These are phyloP conservation scores for Autographa pulchrina DNA, from an alignment of 2,888 invertebrate species.

Conservation along the genomic window DNA sequence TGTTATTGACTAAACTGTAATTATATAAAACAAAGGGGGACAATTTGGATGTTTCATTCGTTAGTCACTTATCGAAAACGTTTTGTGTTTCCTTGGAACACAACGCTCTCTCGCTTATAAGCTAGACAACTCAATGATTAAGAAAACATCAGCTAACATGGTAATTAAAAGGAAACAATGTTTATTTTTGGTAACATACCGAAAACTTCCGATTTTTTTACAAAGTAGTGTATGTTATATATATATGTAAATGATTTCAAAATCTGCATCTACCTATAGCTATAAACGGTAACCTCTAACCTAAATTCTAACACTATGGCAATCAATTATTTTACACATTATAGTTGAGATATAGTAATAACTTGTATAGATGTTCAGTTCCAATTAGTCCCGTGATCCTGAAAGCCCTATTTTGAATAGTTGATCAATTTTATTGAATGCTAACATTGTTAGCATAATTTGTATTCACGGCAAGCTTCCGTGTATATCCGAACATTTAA, in stretches of 20 bases:
- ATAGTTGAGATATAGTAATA: neutral
- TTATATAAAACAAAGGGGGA: constrained; percentile 16
- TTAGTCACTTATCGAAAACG: constrained; percentile 1
- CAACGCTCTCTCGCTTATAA: no score
- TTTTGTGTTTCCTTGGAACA: neutral
- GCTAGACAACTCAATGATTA: no score
- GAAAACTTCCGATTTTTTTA: no score
- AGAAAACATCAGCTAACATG: no score
- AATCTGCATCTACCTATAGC: no score
- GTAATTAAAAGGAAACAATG: no score
- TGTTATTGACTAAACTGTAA: constrained; percentile 27
- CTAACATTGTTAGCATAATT: neutral
- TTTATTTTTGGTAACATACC: no score
- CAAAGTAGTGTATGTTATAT: no score
- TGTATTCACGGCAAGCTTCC: neutral
- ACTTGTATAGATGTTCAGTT: neutral
- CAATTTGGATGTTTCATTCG: constrained; percentile 24
- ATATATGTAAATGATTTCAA: no score
- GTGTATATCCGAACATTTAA: constrained; percentile 36
- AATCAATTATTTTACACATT: no score
- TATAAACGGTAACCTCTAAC: no score
- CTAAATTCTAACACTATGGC: no score
- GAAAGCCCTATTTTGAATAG: constrained; percentile 2
- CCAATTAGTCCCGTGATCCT: constrained; percentile 4
- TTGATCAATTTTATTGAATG: constrained; percentile 3